phyloP scores from a whole-genome alignment of 2,888 invertebrate genomes.

The Dysmachus trigonus region DNA sequence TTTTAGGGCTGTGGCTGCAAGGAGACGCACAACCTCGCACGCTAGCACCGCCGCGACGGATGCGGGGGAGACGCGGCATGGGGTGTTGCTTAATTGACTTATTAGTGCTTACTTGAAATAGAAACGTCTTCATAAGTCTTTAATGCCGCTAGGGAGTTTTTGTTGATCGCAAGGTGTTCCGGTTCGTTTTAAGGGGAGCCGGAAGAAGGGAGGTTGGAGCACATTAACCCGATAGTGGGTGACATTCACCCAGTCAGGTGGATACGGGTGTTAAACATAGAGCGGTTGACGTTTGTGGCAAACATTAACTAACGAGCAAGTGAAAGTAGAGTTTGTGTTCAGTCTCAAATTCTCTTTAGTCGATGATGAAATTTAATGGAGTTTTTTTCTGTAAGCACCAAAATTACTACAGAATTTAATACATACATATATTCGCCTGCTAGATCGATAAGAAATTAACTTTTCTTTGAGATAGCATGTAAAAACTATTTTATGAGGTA shows the following conservation, averaged over 20 bases:
- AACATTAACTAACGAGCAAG: background rate
- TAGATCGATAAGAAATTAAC: background rate
- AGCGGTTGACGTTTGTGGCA: background rate
- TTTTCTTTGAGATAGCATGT: background rate
- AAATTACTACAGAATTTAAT: too few relatives aligned
- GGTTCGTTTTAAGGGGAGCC: background rate
- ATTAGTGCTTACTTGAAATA: conserved; percentile 22
- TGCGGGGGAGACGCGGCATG: background rate
- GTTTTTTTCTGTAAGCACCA: too few relatives aligned
- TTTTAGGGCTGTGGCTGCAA: background rate
- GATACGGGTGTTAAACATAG: background rate
- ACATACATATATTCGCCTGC: background rate
- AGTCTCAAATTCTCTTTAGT: background rate
- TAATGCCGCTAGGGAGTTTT: conserved; percentile 4
- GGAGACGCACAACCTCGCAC: background rate
- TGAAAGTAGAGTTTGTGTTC: background rate
- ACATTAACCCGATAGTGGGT: background rate
- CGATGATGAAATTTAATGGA: background rate
- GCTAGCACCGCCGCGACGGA: background rate
- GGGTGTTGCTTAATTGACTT: conserved; percentile 18
- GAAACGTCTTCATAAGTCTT: conserved; percentile 24
- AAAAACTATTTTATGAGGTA: background rate
- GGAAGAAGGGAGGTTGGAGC: background rate
- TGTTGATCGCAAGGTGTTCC: background rate
- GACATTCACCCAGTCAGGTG: background rate